phyloP scores from a whole-genome alignment of 2,888 invertebrate genomes.

The Apantesis nais region DNA sequence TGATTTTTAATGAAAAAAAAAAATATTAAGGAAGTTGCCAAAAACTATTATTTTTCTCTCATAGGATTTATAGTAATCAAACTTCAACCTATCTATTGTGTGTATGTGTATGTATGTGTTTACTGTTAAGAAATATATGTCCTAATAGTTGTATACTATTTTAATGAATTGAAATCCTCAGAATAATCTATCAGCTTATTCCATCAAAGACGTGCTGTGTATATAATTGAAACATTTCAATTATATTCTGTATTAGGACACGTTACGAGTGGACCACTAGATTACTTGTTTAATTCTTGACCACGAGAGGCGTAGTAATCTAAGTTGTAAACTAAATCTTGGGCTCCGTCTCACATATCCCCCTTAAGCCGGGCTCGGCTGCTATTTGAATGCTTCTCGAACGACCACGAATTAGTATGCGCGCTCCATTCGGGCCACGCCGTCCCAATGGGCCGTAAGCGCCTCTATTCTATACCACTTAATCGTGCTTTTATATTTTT shows the following conservation, averaged over 20 bases:
- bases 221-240: slow-evolving; percentile 66
- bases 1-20: too few species aligned
- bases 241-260: slow-evolving; percentile 59
- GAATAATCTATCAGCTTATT: slow-evolving; percentile 35
- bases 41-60: too few species aligned
- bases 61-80: not conserved
- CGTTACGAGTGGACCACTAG: slow-evolving; percentile 71
- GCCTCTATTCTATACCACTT: slow-evolving; percentile 67
- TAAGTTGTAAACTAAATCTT: slow-evolving; percentile 85
- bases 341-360: slow-evolving; percentile 82
- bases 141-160: slow-evolving; percentile 17
- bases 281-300: slow-evolving; percentile 84
- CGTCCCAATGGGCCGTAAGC: slow-evolving; percentile 70
- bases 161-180: slow-evolving; percentile 46
- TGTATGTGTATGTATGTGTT: not conserved
- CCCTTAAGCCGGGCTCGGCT: slow-evolving; percentile 76
- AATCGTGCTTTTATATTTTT: slow-evolving; percentile 37
- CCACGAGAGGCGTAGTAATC: slow-evolving; percentile 77
- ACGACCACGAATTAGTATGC: slow-evolving; percentile 84
- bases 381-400: slow-evolving; percentile 79
- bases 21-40: too few species aligned
- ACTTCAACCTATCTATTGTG: not conserved
- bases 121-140: not conserved
- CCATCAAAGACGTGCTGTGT: slow-evolving; percentile 42
- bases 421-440: slow-evolving; percentile 73